phyloP scores from a whole-genome alignment of 1,140 invertebrate species.

The Apis florea region DNA sequence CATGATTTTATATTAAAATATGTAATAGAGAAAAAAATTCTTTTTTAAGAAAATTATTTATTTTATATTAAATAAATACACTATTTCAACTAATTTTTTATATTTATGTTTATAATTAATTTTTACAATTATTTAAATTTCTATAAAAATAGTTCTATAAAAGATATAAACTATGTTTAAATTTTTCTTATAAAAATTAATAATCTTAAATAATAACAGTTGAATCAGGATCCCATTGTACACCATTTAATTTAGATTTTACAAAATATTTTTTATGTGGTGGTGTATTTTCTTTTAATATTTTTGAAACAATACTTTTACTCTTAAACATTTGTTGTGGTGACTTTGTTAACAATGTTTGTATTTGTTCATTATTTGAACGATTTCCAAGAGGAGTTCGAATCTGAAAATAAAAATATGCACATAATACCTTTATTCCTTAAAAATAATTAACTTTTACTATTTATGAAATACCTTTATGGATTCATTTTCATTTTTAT shows the following conservation, averaged over 20 bases:
- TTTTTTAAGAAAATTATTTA: slow-evolving; percentile 36
- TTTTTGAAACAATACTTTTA: slow-evolving; percentile 56
- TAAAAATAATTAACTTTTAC: background rate
- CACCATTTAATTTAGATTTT: slow-evolving; percentile 64
- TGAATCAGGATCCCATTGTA: slow-evolving; percentile 73
- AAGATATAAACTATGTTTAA: background rate
- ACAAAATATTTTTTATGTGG: slow-evolving; percentile 57
- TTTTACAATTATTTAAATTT: slow-evolving; percentile 15
- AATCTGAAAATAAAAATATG: slow-evolving; percentile 56
- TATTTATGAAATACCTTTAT: slow-evolving; percentile 51
- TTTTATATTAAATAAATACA: slow-evolving; percentile 51
- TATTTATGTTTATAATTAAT: background rate
- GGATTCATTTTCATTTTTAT: slow-evolving; percentile 48
- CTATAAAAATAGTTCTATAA: background rate
- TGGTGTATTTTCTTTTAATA: slow-evolving; percentile 74
- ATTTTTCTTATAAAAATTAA: slow-evolving; percentile 4
- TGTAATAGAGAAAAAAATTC: background rate
- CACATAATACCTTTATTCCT: background rate
- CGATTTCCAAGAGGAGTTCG: slow-evolving; percentile 74
- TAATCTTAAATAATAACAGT: slow-evolving; percentile 68
- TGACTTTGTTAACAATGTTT: slow-evolving; percentile 55
- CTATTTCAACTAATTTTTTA: background rate
- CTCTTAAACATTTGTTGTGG: slow-evolving; percentile 63
- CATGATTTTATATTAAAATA: slow-evolving; percentile 26
- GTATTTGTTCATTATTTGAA: slow-evolving; percentile 67